Conservation (phyloP, 2,888 invertebrate genomes). For the Apamea sordens region DNA sequence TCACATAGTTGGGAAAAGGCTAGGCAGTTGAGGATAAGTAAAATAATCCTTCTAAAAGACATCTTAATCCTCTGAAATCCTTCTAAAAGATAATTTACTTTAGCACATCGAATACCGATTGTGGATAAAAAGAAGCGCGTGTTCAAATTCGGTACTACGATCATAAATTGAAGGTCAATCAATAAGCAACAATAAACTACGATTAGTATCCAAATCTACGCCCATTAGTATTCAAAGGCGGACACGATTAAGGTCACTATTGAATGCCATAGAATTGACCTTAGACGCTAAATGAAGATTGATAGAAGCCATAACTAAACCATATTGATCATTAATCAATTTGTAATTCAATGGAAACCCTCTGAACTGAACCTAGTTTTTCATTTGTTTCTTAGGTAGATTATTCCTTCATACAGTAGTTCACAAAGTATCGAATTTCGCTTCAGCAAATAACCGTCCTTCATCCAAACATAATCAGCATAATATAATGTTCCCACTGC, state of each 20-base stretch:
- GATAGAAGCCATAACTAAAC: not conserved
- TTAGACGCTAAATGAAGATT: conserved; percentile 1
- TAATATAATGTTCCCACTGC: too few species aligned
- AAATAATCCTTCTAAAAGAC: not conserved
- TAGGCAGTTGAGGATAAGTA: too few species aligned
- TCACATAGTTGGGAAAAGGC: too few species aligned
- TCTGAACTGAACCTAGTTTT: not conserved
- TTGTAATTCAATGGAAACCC: not conserved
- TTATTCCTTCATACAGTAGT: not conserved
- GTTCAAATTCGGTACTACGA: not conserved
- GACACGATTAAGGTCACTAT: conserved; percentile 4
- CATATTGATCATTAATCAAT: not conserved
- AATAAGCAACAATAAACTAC: not conserved
- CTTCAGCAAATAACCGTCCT: too few species aligned
- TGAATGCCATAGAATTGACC: conserved; percentile 25
- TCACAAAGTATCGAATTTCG: too few species aligned
- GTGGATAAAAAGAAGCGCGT: not conserved
- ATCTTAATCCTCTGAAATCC: not conserved
- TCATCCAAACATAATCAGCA: too few species aligned
- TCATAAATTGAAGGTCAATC: not conserved
- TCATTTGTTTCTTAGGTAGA: not conserved
- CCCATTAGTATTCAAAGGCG: conserved; percentile 14
- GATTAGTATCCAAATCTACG: conserved; percentile 2
- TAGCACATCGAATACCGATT: not conserved
- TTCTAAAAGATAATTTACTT: not conserved